Percentiles rank a stretch among this genome's conserved stretches.
These are phyloP conservation scores for Falco concolor DNA, from an alignment of 2,797 vertebrate genomes.

Conservation along the genomic window DNA sequence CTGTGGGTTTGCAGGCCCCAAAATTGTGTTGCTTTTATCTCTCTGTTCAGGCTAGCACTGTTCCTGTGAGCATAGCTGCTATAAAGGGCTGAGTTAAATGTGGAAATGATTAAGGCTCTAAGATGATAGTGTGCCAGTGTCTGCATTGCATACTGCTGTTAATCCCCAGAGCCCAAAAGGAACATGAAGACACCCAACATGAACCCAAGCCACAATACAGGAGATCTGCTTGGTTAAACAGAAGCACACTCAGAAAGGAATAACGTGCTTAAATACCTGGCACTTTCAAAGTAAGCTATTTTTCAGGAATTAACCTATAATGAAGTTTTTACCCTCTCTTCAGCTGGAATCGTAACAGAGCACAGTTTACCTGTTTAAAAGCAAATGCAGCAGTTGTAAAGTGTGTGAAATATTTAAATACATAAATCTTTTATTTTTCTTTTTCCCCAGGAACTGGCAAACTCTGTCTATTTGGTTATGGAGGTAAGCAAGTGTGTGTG, in stretches of 20 bases:
- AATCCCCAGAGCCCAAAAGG: neutral
- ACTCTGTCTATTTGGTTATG: conserved; percentile 96
- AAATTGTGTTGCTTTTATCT: neutral
- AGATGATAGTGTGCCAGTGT: neutral
- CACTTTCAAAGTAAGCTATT: neutral
- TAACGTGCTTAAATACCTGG: neutral
- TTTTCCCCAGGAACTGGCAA: conserved; percentile 86
- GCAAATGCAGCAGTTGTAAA: neutral
- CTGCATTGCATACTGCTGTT: neutral
- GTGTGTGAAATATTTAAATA: neutral
- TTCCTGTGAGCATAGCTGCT: neutral
- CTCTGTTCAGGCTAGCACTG: neutral
- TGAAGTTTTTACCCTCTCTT: neutral
- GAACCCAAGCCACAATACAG: neutral
- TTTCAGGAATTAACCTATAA: neutral
- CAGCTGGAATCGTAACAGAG: neutral
- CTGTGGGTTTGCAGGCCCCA: fast-evolving
- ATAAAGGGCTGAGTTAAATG: conserved; percentile 12
- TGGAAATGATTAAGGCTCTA: conserved; percentile 8
- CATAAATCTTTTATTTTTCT: neutral
- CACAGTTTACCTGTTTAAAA: neutral
- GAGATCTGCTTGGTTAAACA: neutral
- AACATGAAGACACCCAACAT: neutral
- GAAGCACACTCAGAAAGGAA: neutral
- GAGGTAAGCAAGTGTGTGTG: conserved; percentile 81